These are phyloP conservation scores for Actinemys pallida DNA, from an alignment of 2,113 vertebrate genomes.

Conservation along the genomic window DNA sequence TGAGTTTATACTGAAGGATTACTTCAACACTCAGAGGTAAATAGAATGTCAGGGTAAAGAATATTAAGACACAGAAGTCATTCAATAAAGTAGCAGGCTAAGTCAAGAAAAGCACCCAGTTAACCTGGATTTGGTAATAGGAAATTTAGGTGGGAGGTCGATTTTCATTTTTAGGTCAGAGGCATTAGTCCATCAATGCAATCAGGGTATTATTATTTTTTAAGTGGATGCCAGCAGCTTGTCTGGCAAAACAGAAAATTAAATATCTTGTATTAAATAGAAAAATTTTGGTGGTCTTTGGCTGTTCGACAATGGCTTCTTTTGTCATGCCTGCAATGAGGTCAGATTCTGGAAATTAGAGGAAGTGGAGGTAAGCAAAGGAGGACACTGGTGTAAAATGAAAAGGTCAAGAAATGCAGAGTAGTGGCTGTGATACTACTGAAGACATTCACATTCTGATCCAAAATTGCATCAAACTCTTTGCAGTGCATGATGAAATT, in stretches of 20 bases:
- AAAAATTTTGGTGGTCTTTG: background rate
- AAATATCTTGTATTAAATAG: background rate
- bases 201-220: background rate
- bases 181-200: background rate
- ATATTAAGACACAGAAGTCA: background rate
- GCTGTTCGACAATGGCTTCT: background rate
- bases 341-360: background rate
- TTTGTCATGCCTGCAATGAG: background rate
- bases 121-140: background rate
- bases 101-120: background rate
- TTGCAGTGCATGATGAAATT: background rate
- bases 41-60: background rate
- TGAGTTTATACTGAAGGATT: background rate
- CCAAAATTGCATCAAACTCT: background rate
- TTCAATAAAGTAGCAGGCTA: background rate
- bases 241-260: background rate
- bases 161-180: background rate
- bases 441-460: background rate
- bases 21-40: background rate
- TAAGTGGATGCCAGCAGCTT: background rate
- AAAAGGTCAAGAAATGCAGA: background rate
- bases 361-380: background rate
- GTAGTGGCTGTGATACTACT: background rate
- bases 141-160: background rate
- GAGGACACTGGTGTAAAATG: background rate